phyloP scores from a whole-genome alignment of 2,888 invertebrate species.

The Amaurobius ferox region DNA sequence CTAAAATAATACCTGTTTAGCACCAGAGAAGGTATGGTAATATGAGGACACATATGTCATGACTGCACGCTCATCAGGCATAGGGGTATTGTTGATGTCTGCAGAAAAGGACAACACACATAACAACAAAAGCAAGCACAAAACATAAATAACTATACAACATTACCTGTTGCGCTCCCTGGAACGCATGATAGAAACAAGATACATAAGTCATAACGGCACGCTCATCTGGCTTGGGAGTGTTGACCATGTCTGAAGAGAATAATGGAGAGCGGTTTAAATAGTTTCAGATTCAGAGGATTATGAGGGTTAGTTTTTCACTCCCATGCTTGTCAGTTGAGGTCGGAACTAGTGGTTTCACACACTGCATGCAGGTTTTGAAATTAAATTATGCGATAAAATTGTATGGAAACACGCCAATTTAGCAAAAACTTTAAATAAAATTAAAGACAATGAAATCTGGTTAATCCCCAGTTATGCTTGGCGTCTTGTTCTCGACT shows the following conservation, averaged over 20 bases:
- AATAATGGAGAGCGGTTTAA: constrained; percentile 24
- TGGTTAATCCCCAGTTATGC: too few relatives aligned
- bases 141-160: background rate
- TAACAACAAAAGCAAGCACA: background rate
- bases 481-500: too few relatives aligned
- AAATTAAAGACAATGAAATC: too few relatives aligned
- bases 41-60: constrained; percentile 99
- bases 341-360: too few relatives aligned
- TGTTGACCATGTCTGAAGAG: constrained; percentile 96
- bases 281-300: background rate
- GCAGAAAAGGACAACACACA: constrained; percentile 63
- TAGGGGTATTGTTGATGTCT: constrained; percentile 98
- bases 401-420: too few relatives aligned
- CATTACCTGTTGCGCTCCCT: constrained; percentile 97
- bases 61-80: constrained; percentile 99
- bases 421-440: too few relatives aligned
- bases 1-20: constrained; percentile 90
- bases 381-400: too few relatives aligned
- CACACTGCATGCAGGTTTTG: too few relatives aligned
- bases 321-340: constrained; percentile 60
- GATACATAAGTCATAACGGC: constrained; percentile 99
- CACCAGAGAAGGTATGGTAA: constrained; percentile 99
- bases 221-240: constrained; percentile 99
- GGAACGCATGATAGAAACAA: constrained; percentile 99
- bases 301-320: constrained; percentile 55